Percentiles rank a stretch among this genome's conserved stretches.
These are phyloP conservation scores for Apotomis betuletana DNA, from an alignment of 2,888 invertebrate genomes.

Conservation along the genomic window DNA sequence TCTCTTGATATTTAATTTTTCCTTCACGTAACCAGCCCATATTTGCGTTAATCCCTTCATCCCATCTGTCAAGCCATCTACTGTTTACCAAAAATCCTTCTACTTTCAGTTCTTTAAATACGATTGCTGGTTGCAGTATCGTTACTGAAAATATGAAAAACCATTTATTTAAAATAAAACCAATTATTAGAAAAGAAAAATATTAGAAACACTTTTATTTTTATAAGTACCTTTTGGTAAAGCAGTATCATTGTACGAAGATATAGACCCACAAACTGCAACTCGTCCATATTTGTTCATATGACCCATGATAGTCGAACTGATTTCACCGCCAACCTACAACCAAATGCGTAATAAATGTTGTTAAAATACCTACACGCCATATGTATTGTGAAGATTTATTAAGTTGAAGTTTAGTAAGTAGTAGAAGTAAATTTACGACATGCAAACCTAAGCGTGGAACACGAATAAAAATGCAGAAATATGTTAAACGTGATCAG, in stretches of 20 bases:
- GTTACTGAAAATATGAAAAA: constrained; percentile 58
- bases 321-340: constrained; percentile 89
- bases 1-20: constrained; percentile 87
- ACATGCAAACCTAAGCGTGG: too few relatives aligned
- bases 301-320: constrained; percentile 84
- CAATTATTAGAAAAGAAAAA: too few relatives aligned
- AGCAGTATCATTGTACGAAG: constrained; percentile 83
- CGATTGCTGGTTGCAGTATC: constrained; percentile 83
- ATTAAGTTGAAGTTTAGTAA: too few relatives aligned
- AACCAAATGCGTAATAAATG: neutral
- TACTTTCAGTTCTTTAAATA: constrained; percentile 86
- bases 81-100: constrained; percentile 85
- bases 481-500: too few relatives aligned
- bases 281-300: constrained; percentile 87
- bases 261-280: constrained; percentile 88
- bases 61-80: constrained; percentile 85
- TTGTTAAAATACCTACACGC: too few relatives aligned
- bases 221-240: constrained; percentile 66
- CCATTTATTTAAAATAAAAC: neutral
- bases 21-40: constrained; percentile 86
- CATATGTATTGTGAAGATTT: too few relatives aligned
- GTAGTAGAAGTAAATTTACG: too few relatives aligned
- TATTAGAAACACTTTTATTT: too few relatives aligned
- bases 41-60: constrained; percentile 86
- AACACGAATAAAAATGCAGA: too few relatives aligned